These are phyloP conservation scores for Drosophila quadrilineata DNA, from an alignment of 1,140 invertebrate genomes.

Conservation along the genomic window DNA sequence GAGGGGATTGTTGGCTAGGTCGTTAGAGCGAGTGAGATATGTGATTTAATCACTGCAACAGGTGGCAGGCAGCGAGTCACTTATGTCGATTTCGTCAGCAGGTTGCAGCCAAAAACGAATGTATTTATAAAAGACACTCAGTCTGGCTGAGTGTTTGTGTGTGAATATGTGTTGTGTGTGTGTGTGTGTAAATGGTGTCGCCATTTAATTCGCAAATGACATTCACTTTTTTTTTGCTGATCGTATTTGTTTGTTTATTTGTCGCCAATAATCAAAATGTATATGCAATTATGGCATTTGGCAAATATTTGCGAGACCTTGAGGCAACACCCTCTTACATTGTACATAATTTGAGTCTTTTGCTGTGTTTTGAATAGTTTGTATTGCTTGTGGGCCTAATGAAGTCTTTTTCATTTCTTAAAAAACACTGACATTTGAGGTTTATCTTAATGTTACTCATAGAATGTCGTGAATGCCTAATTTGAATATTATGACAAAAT, in stretches of 20 bases:
- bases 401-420: constrained; percentile 27
- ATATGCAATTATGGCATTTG: constrained; percentile 49
- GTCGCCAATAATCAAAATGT: constrained; percentile 33
- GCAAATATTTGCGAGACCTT: constrained; percentile 36
- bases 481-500: constrained; percentile 14
- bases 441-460: constrained; percentile 14
- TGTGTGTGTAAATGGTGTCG: constrained; percentile 23
- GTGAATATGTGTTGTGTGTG: neutral
- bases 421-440: constrained; percentile 24
- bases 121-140: too few relatives aligned
- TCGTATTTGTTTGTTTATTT: too few relatives aligned
- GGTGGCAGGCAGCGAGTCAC: constrained; percentile 38
- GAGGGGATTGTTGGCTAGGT: too few relatives aligned
- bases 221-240: constrained; percentile 50
- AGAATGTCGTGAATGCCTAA: constrained; percentile 30
- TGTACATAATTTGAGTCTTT: too few relatives aligned
- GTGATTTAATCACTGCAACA: constrained; percentile 42
- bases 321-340: constrained; percentile 41
- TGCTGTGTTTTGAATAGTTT: constrained; percentile 27
- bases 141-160: constrained; percentile 14
- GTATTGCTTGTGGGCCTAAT: constrained; percentile 31
- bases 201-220: constrained; percentile 38
- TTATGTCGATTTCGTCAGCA: constrained; percentile 45
- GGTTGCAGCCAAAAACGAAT: constrained; percentile 4
- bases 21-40: too few relatives aligned